Evolutionary conservation across 2,797 vertebrate genomes (phyloP), one percentile per base, ranked within the genome.

Genomic region (Enoplosus armatus): DNA sequence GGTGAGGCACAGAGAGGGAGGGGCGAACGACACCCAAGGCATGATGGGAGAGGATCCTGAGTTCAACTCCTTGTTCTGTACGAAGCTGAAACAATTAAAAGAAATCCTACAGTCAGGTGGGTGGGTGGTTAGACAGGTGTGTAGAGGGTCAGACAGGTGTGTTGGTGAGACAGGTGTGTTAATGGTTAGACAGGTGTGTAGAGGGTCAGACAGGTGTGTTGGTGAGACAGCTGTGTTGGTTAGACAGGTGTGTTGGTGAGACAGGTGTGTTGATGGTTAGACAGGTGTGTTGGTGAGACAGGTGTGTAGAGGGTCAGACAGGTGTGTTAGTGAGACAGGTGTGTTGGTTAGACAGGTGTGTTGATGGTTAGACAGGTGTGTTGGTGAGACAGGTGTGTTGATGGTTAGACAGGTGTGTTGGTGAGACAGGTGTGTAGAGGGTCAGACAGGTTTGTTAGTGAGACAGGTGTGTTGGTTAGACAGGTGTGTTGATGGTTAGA

Each of bases 11-110:
- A 80, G 26, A 0, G 68, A 62, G 26, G 91, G 88, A 27, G 48
- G 41, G 51, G 75, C 24, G 5, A 91, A 81, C 0, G 89, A 88
- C 75, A 93, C 84, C 39, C 29, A 56, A 12, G 88, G 80, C 92
- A 93, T 92, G 63, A 82, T 86, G 79, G 79, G 72, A 74, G 31
- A 75, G 0, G 33, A 26, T 22, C 27, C 27, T 18, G 27, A 53
- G 16, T 20, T 39, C 1, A 2, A 5, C 6, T 60, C 2, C 14
- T 26, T 7, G 60, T 15, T 50, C 22, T 33, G 31, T n/a, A 6
- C 2, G 2, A 8, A 41, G 41, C 55, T 67, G 50, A 31, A 51
- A 47, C 2, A 3, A 10, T 22, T 29, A 15, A 47, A 61, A 41
- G 6, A 35, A 37, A 5, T 24, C 22, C 45, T 10, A n/a, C 0